Conservation (phyloP, 2,113 vertebrate genomes). For the Coryphaenoides rupestris region DNA sequence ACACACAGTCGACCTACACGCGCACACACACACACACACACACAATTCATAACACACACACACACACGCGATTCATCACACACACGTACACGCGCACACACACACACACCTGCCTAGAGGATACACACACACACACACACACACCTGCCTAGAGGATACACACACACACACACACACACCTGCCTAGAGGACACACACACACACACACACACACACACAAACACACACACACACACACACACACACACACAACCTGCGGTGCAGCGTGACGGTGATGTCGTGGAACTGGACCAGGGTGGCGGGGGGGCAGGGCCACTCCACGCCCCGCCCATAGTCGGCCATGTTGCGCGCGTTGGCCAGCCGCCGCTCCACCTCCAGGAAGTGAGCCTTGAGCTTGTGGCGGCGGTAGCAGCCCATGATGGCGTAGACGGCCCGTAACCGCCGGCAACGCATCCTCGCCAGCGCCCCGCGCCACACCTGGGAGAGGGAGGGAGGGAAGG, state of each 20-base stretch:
- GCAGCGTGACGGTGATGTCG: constrained; percentile 74
- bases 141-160: background rate
- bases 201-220: too few relatives aligned
- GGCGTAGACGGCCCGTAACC: constrained; percentile 77
- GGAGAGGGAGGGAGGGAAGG: background rate
- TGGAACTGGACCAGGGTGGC: constrained; percentile 79
- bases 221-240: background rate
- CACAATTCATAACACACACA: too few relatives aligned
- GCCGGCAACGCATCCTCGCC: constrained; percentile 75
- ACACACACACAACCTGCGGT: constrained; percentile 73
- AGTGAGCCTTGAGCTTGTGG: constrained; percentile 84
- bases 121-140: background rate
- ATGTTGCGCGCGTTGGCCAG: constrained; percentile 78
- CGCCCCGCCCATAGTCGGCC: constrained; percentile 77
- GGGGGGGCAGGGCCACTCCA: constrained; percentile 80
- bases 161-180: background rate
- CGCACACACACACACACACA: too few relatives aligned
- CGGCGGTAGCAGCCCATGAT: constrained; percentile 86
- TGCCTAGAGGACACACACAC: too few relatives aligned
- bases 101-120: background rate
- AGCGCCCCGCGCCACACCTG: constrained; percentile 89
- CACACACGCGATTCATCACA: background rate
- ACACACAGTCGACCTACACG: too few relatives aligned
- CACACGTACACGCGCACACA: background rate
- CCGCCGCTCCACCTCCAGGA: constrained; percentile 77